These are phyloP conservation scores for Pogonophryne albipinna DNA, from an alignment of 2,797 vertebrate genomes.

Conservation along the genomic window DNA sequence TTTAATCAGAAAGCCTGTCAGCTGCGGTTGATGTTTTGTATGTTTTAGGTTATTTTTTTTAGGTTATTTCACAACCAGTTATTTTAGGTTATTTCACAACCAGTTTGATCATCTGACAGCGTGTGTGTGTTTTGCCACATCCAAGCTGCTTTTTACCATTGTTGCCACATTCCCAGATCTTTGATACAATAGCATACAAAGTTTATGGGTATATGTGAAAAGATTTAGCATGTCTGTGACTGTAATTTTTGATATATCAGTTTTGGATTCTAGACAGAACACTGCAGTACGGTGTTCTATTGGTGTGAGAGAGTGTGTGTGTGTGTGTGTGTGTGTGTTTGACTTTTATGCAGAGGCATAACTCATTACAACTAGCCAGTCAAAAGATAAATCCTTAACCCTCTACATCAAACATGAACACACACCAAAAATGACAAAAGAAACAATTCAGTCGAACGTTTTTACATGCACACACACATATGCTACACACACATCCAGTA, in stretches of 20 bases:
- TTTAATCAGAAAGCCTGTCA: too few relatives aligned
- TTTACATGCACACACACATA: not conserved
- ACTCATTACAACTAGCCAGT: slow-evolving; percentile 71
- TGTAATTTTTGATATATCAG: not conserved
- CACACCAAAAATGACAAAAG: not conserved
- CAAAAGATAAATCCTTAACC: slow-evolving; percentile 33
- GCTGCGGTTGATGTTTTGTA: too few relatives aligned
- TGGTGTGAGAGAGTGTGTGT: slow-evolving; percentile 16
- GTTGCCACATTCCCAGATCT: too few relatives aligned
- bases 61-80: too few relatives aligned
- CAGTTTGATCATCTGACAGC: too few relatives aligned
- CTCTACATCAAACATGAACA: slow-evolving; percentile 15
- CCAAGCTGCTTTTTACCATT: too few relatives aligned
- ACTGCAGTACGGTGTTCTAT: not conserved
- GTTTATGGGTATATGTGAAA: too few relatives aligned
- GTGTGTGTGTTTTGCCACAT: too few relatives aligned
- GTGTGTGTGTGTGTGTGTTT: not conserved
- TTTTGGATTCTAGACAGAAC: not conserved
- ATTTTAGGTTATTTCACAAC: too few relatives aligned
- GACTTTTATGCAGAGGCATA: slow-evolving; percentile 69
- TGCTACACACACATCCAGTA: not conserved
- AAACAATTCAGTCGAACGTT: not conserved
- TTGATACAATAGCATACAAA: too few relatives aligned
- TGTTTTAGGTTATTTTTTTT: too few relatives aligned
- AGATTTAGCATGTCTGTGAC: too few relatives aligned